Evolutionary conservation across 2,113 vertebrate species (phyloP).

Genomic region (Oenanthe melanoleuca): DNA sequence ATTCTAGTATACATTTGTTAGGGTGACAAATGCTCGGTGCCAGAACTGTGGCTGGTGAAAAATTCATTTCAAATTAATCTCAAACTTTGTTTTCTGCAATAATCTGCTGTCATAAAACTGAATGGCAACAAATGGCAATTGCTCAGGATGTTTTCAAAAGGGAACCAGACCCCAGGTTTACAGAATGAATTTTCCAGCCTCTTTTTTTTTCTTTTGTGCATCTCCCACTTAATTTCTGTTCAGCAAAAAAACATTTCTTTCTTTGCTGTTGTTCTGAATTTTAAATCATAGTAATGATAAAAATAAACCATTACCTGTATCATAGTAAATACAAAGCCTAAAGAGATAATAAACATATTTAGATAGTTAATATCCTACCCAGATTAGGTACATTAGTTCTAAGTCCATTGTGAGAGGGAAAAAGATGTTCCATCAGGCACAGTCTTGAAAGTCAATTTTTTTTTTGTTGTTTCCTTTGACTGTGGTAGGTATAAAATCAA

Average conservation of each 20-base stretch:
- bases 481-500: background rate
- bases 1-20: slow-evolving; percentile 15
- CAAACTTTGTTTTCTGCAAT: slow-evolving; percentile 21
- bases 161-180: background rate
- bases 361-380: background rate
- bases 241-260: background rate
- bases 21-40: background rate
- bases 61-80: background rate
- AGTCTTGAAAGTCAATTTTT: background rate
- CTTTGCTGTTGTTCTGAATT: background rate
- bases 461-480: background rate
- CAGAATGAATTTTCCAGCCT: background rate
- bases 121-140: background rate
- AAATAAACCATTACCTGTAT: background rate
- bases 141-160: background rate
- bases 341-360: background rate
- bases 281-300: background rate
- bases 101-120: background rate
- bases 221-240: background rate
- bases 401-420: background rate
- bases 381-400: background rate
- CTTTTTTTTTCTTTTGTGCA: background rate
- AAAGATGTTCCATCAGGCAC: background rate
- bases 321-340: background rate
- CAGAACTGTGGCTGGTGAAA: background rate